Conservation (phyloP, 1,140 invertebrate genomes). For the Hormaphis cornu region DNA sequence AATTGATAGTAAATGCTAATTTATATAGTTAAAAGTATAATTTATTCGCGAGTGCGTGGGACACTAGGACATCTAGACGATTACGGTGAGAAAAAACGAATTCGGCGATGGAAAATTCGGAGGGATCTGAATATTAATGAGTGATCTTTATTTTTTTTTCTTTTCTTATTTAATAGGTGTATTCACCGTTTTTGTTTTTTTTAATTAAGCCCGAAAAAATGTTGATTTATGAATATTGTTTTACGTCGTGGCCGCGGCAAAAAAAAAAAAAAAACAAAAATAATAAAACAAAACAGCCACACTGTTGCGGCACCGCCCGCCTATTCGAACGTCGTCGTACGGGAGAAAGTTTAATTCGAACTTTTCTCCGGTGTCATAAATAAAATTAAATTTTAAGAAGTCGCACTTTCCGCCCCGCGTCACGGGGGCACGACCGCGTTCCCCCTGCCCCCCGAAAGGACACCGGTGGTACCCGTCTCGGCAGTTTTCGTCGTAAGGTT, state of each 20-base stretch:
- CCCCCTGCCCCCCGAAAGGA: not conserved
- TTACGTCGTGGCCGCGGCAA: not conserved
- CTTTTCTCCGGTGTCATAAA: constrained; percentile 1
- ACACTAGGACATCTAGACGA: no score
- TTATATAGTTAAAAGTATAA: not conserved
- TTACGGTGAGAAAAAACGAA: not conserved
- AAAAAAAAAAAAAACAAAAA: no score
- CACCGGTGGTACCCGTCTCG: not conserved
- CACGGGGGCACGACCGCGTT: not conserved
- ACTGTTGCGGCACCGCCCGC: not conserved
- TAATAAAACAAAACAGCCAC: no score
- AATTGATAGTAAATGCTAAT: not conserved
- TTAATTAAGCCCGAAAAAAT: not conserved
- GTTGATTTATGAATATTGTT: constrained; percentile 26
- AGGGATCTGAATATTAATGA: not conserved
- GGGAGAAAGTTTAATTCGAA: constrained; percentile 25
- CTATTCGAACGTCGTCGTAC: not conserved
- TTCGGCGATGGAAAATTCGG: not conserved
- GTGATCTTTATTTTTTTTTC: not conserved
- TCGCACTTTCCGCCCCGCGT: not conserved
- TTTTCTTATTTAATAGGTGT: not conserved
- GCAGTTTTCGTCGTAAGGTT: not conserved
- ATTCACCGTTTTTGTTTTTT: not conserved
- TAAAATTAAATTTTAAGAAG: constrained; percentile 23
- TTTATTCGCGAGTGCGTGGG: not conserved